Percentiles rank a stretch among this genome's conserved stretches.
These are phyloP conservation scores for Diogma glabrata DNA, from an alignment of 2,888 invertebrate genomes.

Conservation along the genomic window DNA sequence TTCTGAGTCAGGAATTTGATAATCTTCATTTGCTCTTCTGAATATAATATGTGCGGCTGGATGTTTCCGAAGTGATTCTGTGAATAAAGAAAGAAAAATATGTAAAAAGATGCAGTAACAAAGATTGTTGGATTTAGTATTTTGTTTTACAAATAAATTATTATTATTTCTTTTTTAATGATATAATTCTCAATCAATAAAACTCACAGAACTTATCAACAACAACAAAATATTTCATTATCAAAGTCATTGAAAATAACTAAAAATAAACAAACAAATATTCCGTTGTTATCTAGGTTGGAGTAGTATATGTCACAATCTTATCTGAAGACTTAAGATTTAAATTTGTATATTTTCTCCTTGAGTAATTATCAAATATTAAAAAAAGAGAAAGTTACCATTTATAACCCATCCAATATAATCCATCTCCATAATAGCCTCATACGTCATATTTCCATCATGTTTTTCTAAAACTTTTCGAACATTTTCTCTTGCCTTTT, in stretches of 20 bases:
- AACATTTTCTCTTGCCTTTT: constrained; percentile 29
- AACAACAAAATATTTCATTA: no score
- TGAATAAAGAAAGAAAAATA: background rate
- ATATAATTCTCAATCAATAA: no score
- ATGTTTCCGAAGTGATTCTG: constrained; percentile 38
- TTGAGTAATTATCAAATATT: background rate
- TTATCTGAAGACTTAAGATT: no score
- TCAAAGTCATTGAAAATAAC: no score
- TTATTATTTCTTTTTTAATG: no score
- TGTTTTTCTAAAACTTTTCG: constrained; percentile 25
- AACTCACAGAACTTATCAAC: no score
- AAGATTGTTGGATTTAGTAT: no score
- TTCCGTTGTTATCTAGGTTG: no score
- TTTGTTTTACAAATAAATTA: no score
- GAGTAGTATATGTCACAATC: no score
- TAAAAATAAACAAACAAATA: no score
- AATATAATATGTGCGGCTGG: constrained; percentile 33
- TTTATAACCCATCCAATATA: constrained; percentile 34
- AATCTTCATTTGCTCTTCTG: constrained; percentile 28
- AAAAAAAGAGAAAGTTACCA: constrained; percentile 23
- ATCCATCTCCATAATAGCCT: constrained; percentile 31
- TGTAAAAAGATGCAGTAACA: no score
- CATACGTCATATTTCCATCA: constrained; percentile 31
- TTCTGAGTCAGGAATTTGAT: constrained; percentile 26
- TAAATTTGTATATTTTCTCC: background rate